Conservation (phyloP, 1,140 invertebrate genomes). For the Ptiloglossa arizonensis region DNA sequence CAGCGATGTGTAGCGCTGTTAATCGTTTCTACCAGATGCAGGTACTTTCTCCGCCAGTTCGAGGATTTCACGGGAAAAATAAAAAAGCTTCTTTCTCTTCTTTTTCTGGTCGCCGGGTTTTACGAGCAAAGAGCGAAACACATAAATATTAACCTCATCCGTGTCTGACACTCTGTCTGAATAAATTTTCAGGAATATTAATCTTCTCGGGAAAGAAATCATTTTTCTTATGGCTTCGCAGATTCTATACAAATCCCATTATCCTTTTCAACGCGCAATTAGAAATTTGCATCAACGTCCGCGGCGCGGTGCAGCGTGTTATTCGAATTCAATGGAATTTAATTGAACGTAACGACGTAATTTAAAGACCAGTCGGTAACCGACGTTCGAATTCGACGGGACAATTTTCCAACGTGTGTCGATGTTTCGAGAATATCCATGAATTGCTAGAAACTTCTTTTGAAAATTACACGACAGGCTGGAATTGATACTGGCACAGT, state of each 20-base stretch:
- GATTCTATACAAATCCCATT: background rate
- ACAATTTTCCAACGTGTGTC: background rate
- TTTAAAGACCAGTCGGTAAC: background rate
- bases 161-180: background rate
- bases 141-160: background rate
- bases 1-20: slow-evolving; percentile 31
- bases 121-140: background rate
- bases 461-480: background rate
- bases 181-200: background rate
- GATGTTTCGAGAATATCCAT: background rate
- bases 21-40: slow-evolving; percentile 28
- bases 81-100: slow-evolving; percentile 46
- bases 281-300: background rate
- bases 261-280: background rate
- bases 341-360: background rate
- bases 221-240: background rate
- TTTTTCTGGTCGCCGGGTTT: background rate
- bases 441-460: slow-evolving; percentile 33
- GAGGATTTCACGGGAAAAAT: slow-evolving; percentile 51
- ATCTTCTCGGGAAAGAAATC: background rate
- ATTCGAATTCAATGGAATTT: too few relatives aligned
- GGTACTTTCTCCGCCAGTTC: slow-evolving; percentile 54
- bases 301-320: background rate
- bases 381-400: background rate
- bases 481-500: slow-evolving; percentile 34